Evolutionary conservation across 2,888 invertebrate genomes (phyloP).

Genomic region (Conistra vaccinii): DNA sequence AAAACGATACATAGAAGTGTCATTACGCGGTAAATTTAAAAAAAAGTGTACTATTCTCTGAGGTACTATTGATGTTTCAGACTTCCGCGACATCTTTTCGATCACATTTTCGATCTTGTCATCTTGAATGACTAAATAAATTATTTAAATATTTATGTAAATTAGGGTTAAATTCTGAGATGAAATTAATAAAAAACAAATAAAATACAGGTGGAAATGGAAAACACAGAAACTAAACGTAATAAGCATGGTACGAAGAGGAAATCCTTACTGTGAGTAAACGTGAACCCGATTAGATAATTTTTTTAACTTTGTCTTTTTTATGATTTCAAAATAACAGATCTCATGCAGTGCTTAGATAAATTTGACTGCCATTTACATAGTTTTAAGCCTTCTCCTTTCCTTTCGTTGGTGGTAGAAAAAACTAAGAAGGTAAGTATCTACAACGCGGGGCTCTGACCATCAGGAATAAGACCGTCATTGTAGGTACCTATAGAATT

Average conservation of each 20-base stretch:
- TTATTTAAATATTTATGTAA: slow-evolving; percentile 12
- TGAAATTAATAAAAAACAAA: background rate
- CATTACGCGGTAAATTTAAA: slow-evolving; percentile 51
- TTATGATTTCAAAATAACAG: background rate
- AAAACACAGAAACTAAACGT: slow-evolving; percentile 23
- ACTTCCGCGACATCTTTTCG: background rate
- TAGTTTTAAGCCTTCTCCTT: background rate
- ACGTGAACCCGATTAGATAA: background rate
- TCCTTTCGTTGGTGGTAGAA: background rate
- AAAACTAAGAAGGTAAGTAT: too few species aligned
- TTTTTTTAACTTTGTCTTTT: background rate
- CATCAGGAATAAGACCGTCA: background rate
- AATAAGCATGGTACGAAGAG: slow-evolving; percentile 4
- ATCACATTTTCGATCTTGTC: slow-evolving; percentile 1
- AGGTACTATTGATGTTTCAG: too few species aligned
- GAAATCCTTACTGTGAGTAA: slow-evolving; percentile 40
- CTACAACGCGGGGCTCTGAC: too few species aligned
- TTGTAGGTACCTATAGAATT: too few species aligned
- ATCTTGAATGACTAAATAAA: background rate
- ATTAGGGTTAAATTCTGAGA: slow-evolving; percentile 11
- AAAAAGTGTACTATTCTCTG: too few species aligned
- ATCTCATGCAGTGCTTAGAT: background rate
- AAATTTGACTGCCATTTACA: background rate
- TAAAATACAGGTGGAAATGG: slow-evolving; percentile 26
- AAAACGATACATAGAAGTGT: background rate